Base-by-base conservation (phyloP, 1,140 invertebrate species). In the Diorhabda elongata region DNA sequence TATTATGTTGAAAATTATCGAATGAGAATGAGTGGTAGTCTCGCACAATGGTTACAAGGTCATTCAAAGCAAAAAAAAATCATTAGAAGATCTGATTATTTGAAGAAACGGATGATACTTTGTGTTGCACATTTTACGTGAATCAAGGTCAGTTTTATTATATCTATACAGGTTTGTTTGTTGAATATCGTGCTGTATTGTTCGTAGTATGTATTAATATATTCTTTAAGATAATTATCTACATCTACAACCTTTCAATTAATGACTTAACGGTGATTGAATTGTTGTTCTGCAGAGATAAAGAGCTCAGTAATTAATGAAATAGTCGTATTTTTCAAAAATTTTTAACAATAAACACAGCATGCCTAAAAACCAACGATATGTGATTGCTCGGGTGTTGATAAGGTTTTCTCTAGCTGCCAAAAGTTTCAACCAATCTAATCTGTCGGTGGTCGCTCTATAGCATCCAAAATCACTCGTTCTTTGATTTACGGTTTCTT, bases 91-190 rank as follows among this genome's bases (percentile, higher is more conserved):
- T 67, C 65, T 71, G 60, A 71, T 67, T 68, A 63, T 71, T 63
- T 68, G 61, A 62, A 68, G 69, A 70, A 70, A 70, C 64, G 69
- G 69, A 71, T 67, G 69, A 71, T 71, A 71, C 66, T 67, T 71
- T 67, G 62, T 65, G 62, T 68, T 67, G 65, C 66, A 67, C 66
- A 71, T 68, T 70, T 71, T 68, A 71, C 66, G 69, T 57, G 68
- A 71, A 67, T 44, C 69, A 71, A 71, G 69, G 69, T 71, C 68
- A 71, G 58, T 71, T 71, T 63, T 68, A 68, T 67, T 68, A 62
- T 68, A 56, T 58, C 63, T 59, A 42, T 42, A 63, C 58, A 41
- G 26, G 44, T 44, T 64, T 68, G 66, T 71, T 71, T 62, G 66
- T 45, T 56, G 44, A 70, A 63, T 67, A 63, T 68, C 65, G 66